Base-by-base conservation (phyloP, 2,113 vertebrate genomes). In the Sinocyclocheilus anophthalmus region DNA sequence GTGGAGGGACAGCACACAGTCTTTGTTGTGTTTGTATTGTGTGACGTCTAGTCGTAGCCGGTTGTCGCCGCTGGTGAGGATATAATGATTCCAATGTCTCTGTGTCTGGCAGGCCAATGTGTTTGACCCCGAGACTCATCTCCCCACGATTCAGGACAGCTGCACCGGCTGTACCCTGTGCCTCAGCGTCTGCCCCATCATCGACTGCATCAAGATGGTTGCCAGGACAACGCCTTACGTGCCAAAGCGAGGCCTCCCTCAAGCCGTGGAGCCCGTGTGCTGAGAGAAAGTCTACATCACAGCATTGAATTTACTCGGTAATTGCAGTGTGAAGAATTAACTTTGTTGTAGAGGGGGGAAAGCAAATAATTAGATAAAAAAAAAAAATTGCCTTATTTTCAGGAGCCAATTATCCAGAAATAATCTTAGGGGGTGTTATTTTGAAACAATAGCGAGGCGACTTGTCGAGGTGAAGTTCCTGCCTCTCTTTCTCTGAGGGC, bases 171-270 rank as follows among this genome's bases (percentile, higher is more conserved):
- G 96, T 89, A 96, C 95, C 59, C 95, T 97, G 87, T 96, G 96
- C 81, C 92, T 96, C 90, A 96, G 96, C 20, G 94, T 97, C 91
- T 97, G 96, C 91, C 96, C 96, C 81, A 92, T 97, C 91, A 93
- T 96, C 87, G 94, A 96, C 94, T 97, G 96, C 95, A 96, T 97
- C 95, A 93, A 75, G 89, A 96, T 96, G 96, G 95, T 97, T 94
- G 88, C 96, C 94, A 95, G 96, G 94, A 95, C 95, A 92, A 96
- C 95, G 39, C 95, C 96, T 88, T 96, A 97, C 72, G 91, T 94
- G 87, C 96, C 96, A 84, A 93, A 87, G 88, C 94, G 96, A 86
- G 96, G 96, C 89, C 92, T 97, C 93, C 96, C 96, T 92, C 91
- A 96, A 85, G 91, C 94, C 55, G 18, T 93, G 90, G 91, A 90